A percentile compares a stretch with the other conserved stretches of the same genome.
Conservation (phyloP, 2,888 invertebrate genomes). For the Eurytoma californica region DNA sequence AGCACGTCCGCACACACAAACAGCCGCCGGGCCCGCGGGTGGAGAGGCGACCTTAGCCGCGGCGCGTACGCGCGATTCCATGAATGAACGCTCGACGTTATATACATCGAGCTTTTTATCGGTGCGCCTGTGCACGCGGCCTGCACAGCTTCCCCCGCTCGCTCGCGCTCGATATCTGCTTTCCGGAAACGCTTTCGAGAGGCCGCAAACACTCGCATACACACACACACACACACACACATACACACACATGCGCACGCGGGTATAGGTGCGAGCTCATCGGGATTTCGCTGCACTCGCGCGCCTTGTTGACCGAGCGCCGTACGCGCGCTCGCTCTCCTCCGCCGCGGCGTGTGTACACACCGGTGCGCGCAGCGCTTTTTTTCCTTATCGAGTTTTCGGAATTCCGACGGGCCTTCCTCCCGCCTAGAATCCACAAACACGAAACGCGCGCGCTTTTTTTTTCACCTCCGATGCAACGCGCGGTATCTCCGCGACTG, state of each 20-base stretch:
- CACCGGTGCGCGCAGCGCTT: too few species aligned
- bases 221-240: too few species aligned
- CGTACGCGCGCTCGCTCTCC: background rate
- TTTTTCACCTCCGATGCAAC: background rate
- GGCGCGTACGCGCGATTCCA: slow-evolving; percentile 7
- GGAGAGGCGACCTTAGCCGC: background rate
- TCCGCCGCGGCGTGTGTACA: too few species aligned
- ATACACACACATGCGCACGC: background rate
- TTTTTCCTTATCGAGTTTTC: slow-evolving; percentile 38
- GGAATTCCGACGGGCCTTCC: slow-evolving; percentile 6
- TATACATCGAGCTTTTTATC: slow-evolving; percentile 23
- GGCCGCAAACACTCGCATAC: too few species aligned
- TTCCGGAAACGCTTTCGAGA: slow-evolving; percentile 25
- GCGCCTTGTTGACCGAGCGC: background rate
- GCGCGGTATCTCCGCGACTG: background rate
- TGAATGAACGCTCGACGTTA: slow-evolving; percentile 16
- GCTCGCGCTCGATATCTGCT: slow-evolving; percentile 21
- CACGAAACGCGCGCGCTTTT: background rate
- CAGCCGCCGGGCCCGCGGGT: background rate
- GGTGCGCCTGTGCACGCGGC: slow-evolving; percentile 9
- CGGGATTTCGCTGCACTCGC: background rate
- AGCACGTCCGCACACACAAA: background rate
- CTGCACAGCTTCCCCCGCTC: background rate
- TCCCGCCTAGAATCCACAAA: too few species aligned
- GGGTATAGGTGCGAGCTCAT: background rate